These are phyloP conservation scores for Sipha maydis DNA, from an alignment of 2,888 invertebrate genomes.

Conservation along the genomic window DNA sequence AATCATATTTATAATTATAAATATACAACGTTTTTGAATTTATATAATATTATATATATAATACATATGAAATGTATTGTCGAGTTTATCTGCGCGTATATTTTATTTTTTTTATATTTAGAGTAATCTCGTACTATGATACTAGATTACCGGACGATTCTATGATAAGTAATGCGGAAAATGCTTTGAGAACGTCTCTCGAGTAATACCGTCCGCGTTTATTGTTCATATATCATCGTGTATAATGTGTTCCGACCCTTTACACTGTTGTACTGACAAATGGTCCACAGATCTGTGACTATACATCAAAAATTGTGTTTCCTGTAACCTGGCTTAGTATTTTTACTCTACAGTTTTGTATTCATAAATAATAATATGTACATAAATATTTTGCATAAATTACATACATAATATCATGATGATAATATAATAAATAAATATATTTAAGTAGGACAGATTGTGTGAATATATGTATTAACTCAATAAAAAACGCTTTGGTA, in stretches of 20 bases:
- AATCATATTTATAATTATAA: neutral
- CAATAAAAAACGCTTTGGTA: no score
- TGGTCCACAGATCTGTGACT: conserved; percentile 13
- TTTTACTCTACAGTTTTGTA: neutral
- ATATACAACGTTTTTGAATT: no score
- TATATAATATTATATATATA: neutral
- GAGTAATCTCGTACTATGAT: no score
- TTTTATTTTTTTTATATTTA: neutral
- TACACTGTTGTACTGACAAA: conserved; percentile 22
- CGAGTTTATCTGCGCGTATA: no score
- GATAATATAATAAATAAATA: neutral
- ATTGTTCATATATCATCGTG: conserved; percentile 13
- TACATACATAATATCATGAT: neutral
- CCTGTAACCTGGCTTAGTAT: neutral
- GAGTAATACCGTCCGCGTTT: neutral
- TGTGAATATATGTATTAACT: no score
- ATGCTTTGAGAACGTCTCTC: neutral
- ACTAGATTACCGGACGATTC: neutral
- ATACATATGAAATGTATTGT: no score
- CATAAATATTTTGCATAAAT: neutral
- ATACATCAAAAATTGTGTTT: conserved; percentile 30
- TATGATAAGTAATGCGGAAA: neutral
- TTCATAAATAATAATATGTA: neutral
- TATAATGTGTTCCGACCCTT: conserved; percentile 10
- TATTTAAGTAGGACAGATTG: no score